Evolutionary conservation across 2,888 invertebrate genomes (phyloP).

Genomic region (Phyllotreta cruciferae): DNA sequence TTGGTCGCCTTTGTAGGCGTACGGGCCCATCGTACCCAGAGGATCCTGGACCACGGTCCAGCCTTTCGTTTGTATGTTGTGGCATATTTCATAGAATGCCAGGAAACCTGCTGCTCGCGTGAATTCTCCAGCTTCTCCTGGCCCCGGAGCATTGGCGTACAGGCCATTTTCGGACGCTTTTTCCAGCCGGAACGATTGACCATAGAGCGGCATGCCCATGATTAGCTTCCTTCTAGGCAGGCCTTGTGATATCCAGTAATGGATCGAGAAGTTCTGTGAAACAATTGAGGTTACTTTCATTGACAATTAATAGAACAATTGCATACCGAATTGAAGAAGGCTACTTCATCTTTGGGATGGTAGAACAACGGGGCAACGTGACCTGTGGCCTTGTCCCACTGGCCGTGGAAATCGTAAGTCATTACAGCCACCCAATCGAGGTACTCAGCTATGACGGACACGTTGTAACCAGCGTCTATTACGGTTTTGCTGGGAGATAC

Average conservation of each 20-base stretch:
- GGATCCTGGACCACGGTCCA: conserved; percentile 85
- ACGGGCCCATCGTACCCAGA: conserved; percentile 83
- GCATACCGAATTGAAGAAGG: conserved; percentile 81
- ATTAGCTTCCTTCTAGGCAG: conserved; percentile 82
- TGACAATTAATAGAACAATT: not conserved
- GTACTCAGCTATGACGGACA: conserved; percentile 74
- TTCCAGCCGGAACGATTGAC: conserved; percentile 80
- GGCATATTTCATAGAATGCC: conserved; percentile 91
- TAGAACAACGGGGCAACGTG: conserved; percentile 86
- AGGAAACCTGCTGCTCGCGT: conserved; percentile 86
- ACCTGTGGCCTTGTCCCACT: conserved; percentile 91
- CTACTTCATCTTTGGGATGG: conserved; percentile 81
- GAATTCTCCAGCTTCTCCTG: conserved; percentile 84
- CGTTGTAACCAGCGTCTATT: conserved; percentile 85
- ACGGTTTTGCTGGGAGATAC: conserved; percentile 89
- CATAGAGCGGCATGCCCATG: conserved; percentile 90
- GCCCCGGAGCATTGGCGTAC: conserved; percentile 77
- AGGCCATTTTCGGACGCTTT: conserved; percentile 69
- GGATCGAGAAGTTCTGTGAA: conserved; percentile 80
- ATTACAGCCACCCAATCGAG: conserved; percentile 92
- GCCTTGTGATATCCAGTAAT: conserved; percentile 88
- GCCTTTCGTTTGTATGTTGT: conserved; percentile 76
- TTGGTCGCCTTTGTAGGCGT: conserved; percentile 84
- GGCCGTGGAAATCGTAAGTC: conserved; percentile 92
- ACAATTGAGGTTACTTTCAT: not conserved